Conservation (phyloP, 1,140 invertebrate species). For the Papilio glaucus region DNA sequence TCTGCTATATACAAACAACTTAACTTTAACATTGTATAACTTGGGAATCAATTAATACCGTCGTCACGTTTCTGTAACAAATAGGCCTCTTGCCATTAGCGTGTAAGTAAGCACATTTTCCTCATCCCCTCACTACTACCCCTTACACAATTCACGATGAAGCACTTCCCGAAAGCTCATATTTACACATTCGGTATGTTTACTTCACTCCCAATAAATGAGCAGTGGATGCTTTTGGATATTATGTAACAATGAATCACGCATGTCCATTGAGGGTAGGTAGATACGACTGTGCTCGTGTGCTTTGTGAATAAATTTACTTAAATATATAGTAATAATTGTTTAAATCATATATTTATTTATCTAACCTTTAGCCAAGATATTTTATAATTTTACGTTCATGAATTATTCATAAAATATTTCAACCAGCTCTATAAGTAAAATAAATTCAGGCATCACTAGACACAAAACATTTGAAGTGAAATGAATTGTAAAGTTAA, state of each 20-base stretch:
- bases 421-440: too few relatives aligned
- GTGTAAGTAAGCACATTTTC: conserved; percentile 13
- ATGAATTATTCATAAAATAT: too few relatives aligned
- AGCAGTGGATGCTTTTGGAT: not conserved
- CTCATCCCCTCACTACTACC: not conserved
- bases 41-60: not conserved
- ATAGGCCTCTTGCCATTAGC: conserved; percentile 5
- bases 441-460: too few relatives aligned
- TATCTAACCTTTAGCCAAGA: too few relatives aligned
- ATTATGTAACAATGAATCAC: not conserved
- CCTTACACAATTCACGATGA: conserved; percentile 9
- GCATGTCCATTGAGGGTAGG: not conserved
- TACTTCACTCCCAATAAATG: not conserved
- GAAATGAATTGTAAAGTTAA: too few relatives aligned
- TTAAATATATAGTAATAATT: too few relatives aligned
- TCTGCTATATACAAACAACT: too few relatives aligned
- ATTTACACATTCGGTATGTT: not conserved
- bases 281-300: too few relatives aligned
- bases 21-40: not conserved
- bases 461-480: too few relatives aligned
- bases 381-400: too few relatives aligned
- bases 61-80: conserved; percentile 13
- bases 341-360: too few relatives aligned
- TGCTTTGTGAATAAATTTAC: too few relatives aligned
- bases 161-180: conserved; percentile 3